phyloP scores from a whole-genome alignment of 2,797 vertebrate genomes.

The Apogon talboti region DNA sequence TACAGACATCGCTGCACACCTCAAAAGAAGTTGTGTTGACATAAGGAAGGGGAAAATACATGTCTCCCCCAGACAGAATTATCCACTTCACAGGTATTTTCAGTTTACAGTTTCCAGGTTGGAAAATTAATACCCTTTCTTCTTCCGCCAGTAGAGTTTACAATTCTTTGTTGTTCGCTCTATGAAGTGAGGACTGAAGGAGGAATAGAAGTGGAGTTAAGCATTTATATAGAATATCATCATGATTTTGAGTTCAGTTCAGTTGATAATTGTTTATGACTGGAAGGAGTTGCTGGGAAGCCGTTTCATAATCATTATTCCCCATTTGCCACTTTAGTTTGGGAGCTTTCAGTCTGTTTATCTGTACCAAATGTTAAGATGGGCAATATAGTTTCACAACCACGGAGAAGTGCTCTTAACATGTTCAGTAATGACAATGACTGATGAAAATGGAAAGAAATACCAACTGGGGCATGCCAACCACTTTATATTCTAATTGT shows the following conservation, averaged over 20 bases:
- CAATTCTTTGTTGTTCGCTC: slow-evolving; percentile 66
- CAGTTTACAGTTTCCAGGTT: slow-evolving; percentile 79
- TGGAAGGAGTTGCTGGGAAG: slow-evolving; percentile 37
- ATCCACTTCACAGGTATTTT: slow-evolving; percentile 85
- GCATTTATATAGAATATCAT: slow-evolving; percentile 50
- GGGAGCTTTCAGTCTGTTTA: slow-evolving; percentile 65
- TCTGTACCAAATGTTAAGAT: slow-evolving; percentile 58
- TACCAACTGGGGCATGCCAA: slow-evolving; percentile 68
- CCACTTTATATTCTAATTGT: slow-evolving; percentile 81
- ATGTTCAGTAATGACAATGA: slow-evolving; percentile 74
- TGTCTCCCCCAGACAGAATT: slow-evolving; percentile 80
- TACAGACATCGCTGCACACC: slow-evolving; percentile 83
- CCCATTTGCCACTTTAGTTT: slow-evolving; percentile 55
- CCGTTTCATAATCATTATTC: slow-evolving; percentile 68
- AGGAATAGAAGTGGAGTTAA: slow-evolving; percentile 38
- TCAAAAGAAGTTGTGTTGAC: slow-evolving; percentile 85
- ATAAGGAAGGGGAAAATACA: slow-evolving; percentile 77
- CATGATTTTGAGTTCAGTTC: slow-evolving; percentile 47
- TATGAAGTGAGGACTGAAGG: slow-evolving; percentile 54
- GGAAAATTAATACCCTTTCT: slow-evolving; percentile 80
- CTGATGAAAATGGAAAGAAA: slow-evolving; percentile 64
- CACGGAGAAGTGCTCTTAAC: slow-evolving; percentile 55
- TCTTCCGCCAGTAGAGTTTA: slow-evolving; percentile 73
- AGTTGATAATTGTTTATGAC: slow-evolving; percentile 61
- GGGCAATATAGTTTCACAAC: slow-evolving; percentile 50